Conservation (phyloP, 2,113 vertebrate genomes). For the Ginglymostoma cirratum region DNA sequence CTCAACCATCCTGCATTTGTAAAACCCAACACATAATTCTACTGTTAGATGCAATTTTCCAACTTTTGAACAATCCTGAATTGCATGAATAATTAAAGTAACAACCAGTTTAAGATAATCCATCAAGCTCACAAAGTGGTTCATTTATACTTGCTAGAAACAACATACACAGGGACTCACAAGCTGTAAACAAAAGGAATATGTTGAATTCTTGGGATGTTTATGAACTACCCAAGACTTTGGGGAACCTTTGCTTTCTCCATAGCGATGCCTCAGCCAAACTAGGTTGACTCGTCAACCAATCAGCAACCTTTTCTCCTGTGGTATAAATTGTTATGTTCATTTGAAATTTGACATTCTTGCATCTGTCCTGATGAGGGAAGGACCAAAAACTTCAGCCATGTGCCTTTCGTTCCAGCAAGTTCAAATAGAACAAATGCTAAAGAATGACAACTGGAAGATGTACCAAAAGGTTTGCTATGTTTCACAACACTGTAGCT, state of each 20-base stretch:
- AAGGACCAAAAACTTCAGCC: not conserved
- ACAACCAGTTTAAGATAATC: not conserved
- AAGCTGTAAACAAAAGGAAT: not conserved
- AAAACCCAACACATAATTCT: not conserved
- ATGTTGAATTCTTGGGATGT: not conserved
- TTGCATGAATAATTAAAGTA: not conserved
- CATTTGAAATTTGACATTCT: not conserved
- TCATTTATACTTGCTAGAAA: not conserved
- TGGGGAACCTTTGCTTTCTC: too few relatives aligned
- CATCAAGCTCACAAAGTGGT: not conserved
- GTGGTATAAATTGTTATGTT: not conserved
- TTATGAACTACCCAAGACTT: not conserved
- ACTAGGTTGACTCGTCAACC: not conserved
- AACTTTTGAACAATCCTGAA: not conserved
- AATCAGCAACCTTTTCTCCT: not conserved
- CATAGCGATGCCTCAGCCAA: not conserved
- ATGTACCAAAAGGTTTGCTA: not conserved
- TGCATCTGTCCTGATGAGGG: not conserved
- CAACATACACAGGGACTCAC: too few relatives aligned
- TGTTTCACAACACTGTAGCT: not conserved
- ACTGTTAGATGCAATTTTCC: not conserved
- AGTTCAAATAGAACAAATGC: not conserved
- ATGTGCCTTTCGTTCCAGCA: not conserved
- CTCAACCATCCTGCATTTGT: not conserved
- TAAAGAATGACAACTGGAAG: not conserved